Evolutionary conservation across 2,113 vertebrate genomes (phyloP), one percentile per base, ranked within the genome.

Genomic region (Noturus placidus): DNA sequence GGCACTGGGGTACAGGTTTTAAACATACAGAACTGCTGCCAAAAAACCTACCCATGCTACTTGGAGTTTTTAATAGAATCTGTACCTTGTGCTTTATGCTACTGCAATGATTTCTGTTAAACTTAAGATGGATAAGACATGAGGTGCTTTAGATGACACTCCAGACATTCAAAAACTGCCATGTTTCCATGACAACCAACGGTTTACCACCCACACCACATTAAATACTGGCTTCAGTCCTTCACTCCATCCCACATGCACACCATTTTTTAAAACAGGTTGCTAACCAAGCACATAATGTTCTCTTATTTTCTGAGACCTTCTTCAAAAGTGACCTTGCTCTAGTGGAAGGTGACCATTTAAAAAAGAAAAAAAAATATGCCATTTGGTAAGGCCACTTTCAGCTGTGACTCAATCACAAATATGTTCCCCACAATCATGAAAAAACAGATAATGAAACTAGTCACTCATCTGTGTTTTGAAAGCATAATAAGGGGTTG

Each of bases 161-260:
- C 33, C 30, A 79, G 20, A 83, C 57, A 61, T 52, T 54, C 27
- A 7, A 63, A 84, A 90, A 80, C 38, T 70, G 63, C 59, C 69
- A 78, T 42, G 90, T 94, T 94, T 91, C 92, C 89, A 93, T 93
- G 88, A 90, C 92, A 88, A 92, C 90, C 80, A 83, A 83, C 52
- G 59, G 14, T 86, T 87, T 63, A 54, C 79, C 57, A 42, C 82
- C 80, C 70, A 88, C 87, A 77, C 15, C 72, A 50, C 17, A 77
- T 46, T 42, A 80, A 86, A 84, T 57, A 61, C 15, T 74, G 50
- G 77, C 50, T 82, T 74, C 33, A 46, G 54, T 54, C n/a, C 35
- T 85, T 67, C 69, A 78, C 38, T 77, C 35, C 17, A 77, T 67
- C 72, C 76, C 35, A 30, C 15, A 77, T 46, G 77, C 59, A 61